Evolutionary conservation across 2,888 invertebrate genomes (phyloP).

Genomic region (Epistrophe grossulariae): DNA sequence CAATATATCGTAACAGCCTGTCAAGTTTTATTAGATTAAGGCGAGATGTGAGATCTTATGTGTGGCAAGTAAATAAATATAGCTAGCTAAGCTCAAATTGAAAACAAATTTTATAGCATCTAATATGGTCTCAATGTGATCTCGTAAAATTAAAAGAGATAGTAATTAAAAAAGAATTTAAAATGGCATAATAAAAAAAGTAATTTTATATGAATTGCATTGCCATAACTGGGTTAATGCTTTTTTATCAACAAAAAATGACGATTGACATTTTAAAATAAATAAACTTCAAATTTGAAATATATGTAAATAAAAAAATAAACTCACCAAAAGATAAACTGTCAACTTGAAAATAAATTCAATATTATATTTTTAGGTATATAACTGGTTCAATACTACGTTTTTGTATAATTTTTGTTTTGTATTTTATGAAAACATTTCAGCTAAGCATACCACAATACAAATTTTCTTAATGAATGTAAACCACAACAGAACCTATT

Average conservation of each 20-base stretch:
- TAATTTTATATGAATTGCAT: slow-evolving; percentile 29
- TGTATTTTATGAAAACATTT: slow-evolving; percentile 23
- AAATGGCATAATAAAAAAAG: slow-evolving; percentile 8
- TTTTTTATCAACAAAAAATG: slow-evolving; percentile 7
- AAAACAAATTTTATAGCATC: not conserved
- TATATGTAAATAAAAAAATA: not conserved
- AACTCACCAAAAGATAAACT: slow-evolving; percentile 40
- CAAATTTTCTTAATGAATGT: slow-evolving; percentile 33
- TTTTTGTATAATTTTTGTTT: not conserved
- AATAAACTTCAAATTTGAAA: slow-evolving; percentile 1
- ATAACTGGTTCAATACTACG: slow-evolving; percentile 5
- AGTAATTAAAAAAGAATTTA: slow-evolving; percentile 25
- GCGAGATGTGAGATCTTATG: slow-evolving; percentile 17
- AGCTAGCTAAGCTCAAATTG: too few species aligned
- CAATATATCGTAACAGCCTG: slow-evolving; percentile 26
- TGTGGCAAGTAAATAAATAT: not conserved
- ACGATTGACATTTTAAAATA: slow-evolving; percentile 8
- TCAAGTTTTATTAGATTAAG: slow-evolving; percentile 28
- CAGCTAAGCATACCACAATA: slow-evolving; percentile 18
- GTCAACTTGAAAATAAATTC: not conserved
- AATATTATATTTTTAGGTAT: not conserved
- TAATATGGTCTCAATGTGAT: not conserved
- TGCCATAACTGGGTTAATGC: slow-evolving; percentile 42
- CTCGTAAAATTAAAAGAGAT: not conserved
- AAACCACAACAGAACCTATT: slow-evolving; percentile 28